Evolutionary conservation across 2,888 invertebrate species (phyloP), one percentile per base, ranked within the genome.

Genomic region (Trichogramma dendrolimi): DNA sequence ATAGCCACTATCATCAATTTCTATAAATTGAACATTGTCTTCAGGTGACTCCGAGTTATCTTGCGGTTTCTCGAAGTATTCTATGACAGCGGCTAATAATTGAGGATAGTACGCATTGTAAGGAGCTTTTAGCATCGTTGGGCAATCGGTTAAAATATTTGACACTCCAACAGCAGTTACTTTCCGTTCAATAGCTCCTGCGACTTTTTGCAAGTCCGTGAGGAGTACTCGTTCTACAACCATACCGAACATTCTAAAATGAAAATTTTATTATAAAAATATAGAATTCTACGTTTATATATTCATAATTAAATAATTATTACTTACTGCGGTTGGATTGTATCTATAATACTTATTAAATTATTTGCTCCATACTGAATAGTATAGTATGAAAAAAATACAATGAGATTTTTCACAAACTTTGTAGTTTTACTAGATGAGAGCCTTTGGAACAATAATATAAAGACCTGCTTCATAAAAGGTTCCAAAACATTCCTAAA

Each of bases 371-470:
- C 91, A 75, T 89, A 88, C 78, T 91, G 90, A 53, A 92, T 86
- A 2, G 89, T 86, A 81, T 90, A 97, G 73, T 93, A 86, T 56
- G 88, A 90, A 75, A 97, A 90, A 82, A 96, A 98, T 0, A 94
- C 92, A 65, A 97, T 88, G 5, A 98, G 83, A 27, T 91, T 88
- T 75, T 92, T 91, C 48, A 96, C 87, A 80, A 90, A 98, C 82
- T 98, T 98, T 0, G 94, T 91, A 0, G 99, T 99, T 81, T 96
- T 98, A 0, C 93, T 92, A 0, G 91, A 90, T 3, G 94, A 91
- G 42, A 99, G 82, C 59, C 98, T 84, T 81, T 95, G 94, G 81
- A 98, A 97, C n/a, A 98, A 83, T 62, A 97, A 79, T 10, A 93
- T 85, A 78, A 96, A 94, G 63, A 97, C 86, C 80, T 95, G 94